Base-by-base conservation (phyloP, 2,797 vertebrate genomes). In the Melanotaenia trifasciata region DNA sequence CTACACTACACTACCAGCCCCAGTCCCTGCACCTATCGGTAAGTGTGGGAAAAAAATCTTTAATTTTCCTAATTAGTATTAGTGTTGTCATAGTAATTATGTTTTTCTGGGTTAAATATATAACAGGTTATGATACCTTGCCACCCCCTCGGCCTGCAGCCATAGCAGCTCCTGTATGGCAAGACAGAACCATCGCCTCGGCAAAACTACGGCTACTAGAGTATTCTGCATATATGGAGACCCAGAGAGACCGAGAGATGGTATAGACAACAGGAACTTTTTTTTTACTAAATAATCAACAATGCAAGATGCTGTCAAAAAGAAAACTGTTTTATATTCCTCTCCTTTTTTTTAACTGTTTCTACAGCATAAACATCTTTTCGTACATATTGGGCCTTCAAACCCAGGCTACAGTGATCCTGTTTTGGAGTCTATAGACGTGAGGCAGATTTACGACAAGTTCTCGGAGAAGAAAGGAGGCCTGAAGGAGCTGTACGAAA, bases 391-490 rank as follows among this genome's bases (percentile, higher is more conserved):
- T 30, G 96, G 96, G 67, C 97, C 97, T 87, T 97, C 96, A 0
- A 97, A 96, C 90, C 96, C 97, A 0, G 96, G 96, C 28, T 97
- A 96, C 94, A 96, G 93, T 0, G 97, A 98, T 83, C 97, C 97
- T 0, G 94, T 97, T n/a, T 89, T 98, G 93, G 97, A 98, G 89
- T 97, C 97, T 0, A 96, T 98, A 77, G 97, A 98, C 4, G 96
- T 98, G 72, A 96, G 97, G 78, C 97, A 98, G 95, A 98, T 98
- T 94, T 98, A 98, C 0, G 97, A 98, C 93, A 98, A 98, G 86
- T 98, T 98, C 80, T 97, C 97, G 0, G 97, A 98, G 94, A 98
- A 97, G 90, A 98, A 98, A 78, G 97, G 97, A 0, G 97, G 97
- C 26, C 92, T 98, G 82, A 98, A 98, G 91, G 97, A 98, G 85